These are phyloP conservation scores for Mantis religiosa DNA, from an alignment of 2,888 invertebrate species.

Conservation along the genomic window DNA sequence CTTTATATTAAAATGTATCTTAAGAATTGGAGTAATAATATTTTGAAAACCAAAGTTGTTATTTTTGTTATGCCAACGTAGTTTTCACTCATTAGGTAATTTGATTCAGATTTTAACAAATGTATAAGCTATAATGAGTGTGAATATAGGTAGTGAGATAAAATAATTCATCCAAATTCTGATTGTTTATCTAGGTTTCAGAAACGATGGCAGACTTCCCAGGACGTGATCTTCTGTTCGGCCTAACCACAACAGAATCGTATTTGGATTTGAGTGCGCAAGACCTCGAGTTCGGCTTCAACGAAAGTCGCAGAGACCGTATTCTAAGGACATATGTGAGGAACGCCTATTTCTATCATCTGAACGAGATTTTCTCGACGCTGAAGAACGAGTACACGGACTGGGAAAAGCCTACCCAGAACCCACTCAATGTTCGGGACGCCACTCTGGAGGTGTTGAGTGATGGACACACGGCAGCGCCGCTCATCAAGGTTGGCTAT, in stretches of 20 bases:
- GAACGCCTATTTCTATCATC: conserved; percentile 90
- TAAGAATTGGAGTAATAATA: no score
- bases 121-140: no score
- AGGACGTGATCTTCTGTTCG: conserved; percentile 77
- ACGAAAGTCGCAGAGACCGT: conserved; percentile 72
- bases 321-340: conserved; percentile 82
- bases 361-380: conserved; percentile 92
- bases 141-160: no score
- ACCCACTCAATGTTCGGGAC: conserved; percentile 80
- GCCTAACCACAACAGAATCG: conserved; percentile 77
- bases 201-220: conserved; percentile 79
- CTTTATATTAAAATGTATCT: no score
- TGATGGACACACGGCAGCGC: conserved; percentile 88
- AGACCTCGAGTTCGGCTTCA: conserved; percentile 81
- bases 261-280: conserved; percentile 77
- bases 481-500: conserved; percentile 73
- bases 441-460: conserved; percentile 82
- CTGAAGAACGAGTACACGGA: conserved; percentile 93
- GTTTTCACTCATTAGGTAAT: no score
- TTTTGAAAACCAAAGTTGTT: no score
- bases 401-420: conserved; percentile 86
- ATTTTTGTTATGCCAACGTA: no score
- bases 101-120: no score
- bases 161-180: neutral
- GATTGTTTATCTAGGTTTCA: conserved; percentile 52